Evolutionary conservation across 2,113 vertebrate genomes (phyloP).

Genomic region (Catharus fuscescens): DNA sequence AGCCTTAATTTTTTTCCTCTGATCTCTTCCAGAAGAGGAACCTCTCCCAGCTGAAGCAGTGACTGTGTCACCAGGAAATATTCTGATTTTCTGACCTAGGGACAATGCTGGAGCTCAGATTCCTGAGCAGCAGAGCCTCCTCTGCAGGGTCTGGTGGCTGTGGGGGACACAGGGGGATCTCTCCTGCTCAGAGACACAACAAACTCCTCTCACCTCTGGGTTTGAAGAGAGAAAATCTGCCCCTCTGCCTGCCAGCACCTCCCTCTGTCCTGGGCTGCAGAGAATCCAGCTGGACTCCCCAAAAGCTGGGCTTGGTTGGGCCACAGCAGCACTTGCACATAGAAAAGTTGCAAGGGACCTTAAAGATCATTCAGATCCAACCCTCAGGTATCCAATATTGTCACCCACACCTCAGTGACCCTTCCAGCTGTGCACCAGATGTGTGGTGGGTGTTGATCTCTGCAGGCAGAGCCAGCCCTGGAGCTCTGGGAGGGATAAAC

Average conservation of each 20-base stretch:
- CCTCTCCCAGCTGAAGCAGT: not conserved
- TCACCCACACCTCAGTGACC: not conserved
- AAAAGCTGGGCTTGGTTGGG: not conserved
- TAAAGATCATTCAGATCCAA: not conserved
- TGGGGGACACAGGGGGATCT: not conserved
- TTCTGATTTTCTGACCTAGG: not conserved
- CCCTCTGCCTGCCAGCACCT: not conserved
- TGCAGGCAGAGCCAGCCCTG: not conserved
- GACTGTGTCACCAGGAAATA: not conserved
- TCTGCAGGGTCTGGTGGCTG: not conserved
- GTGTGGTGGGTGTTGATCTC: not conserved
- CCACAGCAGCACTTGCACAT: not conserved
- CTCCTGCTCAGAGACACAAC: not conserved
- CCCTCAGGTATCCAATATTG: not conserved
- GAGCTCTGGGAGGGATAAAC: not conserved
- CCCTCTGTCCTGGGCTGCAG: not conserved
- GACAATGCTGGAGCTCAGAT: not conserved
- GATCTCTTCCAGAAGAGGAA: not conserved
- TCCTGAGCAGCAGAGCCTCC: not conserved
- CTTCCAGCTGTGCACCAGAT: not conserved
- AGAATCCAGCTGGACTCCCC: no score
- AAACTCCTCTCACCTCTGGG: not conserved
- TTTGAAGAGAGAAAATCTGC: not conserved
- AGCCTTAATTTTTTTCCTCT: not conserved
- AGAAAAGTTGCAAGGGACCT: not conserved